Evolutionary conservation across 2,113 vertebrate species (phyloP), one percentile per base, ranked within the genome.

Genomic region (Bujurquina vittata): DNA sequence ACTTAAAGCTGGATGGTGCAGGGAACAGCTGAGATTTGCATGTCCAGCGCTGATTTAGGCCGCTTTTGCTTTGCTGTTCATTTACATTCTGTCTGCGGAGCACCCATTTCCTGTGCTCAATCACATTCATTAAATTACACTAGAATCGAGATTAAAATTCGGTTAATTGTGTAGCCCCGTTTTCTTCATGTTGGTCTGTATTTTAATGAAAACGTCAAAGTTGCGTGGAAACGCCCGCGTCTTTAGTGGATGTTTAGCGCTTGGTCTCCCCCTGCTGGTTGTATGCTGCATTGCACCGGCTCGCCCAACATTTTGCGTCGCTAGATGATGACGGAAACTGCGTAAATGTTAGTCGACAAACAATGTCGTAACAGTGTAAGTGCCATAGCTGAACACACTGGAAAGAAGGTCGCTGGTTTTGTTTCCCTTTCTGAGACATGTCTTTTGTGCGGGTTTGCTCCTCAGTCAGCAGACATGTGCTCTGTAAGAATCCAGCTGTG

Each of bases 281-380:
- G 46, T 5, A 60, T 0, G 7, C 17, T 20, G 3, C 17, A 77
- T 7, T 61, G 35, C 82, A 67, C 2, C 4, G 5, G 0, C 3
- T 31, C 14, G 2, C 10, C 1, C 5, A 17, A 0, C 12, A 2
- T n/a, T 26, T 10, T 76, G 11, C 40, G 90, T 90, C 93, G 72
- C 88, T 1, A 1, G 4, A 7, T 90, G 79, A 93, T 93, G 93
- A 94, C 12, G 89, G 3, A 9, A 1, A 0, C 0, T 12, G 7
- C 92, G 91, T 89, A 31, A 77, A 31, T 14, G 46, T n/a, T n/a
- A 54, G 46, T 31, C 77, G 92, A 62, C 91, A 67, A 10, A 75
- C 56, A 52, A 77, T 17, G 29, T 56, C 23, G 26, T 3, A 4
- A 2, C 92, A 91, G 88, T 79, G 56, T 84, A 87, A 88, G 55